Evolutionary conservation across 2,113 vertebrate species (phyloP), one percentile per base, ranked within the genome.

Genomic region (Melanerpes formicivorus): DNA sequence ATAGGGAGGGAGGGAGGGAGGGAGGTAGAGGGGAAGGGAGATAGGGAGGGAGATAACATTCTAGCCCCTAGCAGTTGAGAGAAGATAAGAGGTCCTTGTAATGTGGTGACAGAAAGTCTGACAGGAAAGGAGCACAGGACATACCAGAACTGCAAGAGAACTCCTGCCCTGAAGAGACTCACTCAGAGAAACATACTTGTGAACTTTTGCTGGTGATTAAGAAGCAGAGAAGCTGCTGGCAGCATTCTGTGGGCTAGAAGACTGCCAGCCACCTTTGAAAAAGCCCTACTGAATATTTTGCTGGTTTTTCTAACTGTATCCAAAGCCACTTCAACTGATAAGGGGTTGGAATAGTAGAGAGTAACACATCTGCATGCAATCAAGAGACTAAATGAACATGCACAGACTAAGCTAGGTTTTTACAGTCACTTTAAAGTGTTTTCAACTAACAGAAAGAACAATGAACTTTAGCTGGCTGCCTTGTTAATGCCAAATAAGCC

Each of bases 311-410:
- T 50, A 14, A 67, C 5, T 16, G 14, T 3, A 86, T 42, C 18
- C 11, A 58, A 91, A 62, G 14, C 16, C 37, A 44, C 59, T 81
- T 84, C 59, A 50, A 37, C 12, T 80, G 32, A 23, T 74, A 83
- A 48, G 3, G 1, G 75, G 27, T 72, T 80, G 71, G 64, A 80
- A 78, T 1, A 78, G 54, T 60, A 84, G 77, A 71, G 30, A 91
- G 72, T 52, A 81, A 90, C 84, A 94, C 84, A 93, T 27, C 54
- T 44, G 63, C 97, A 96, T 97, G 97, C 97, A 97, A 80, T 74
- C 74, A 87, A 78, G 80, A 29, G 34, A 73, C 79, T 80, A 95
- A 55, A 81, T 42, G 72, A 96, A 88, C 91, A 96, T 97, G 93
- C 93, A 97, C 44, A 83, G 50, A 58, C 50, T 58, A 34, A 95